phyloP scores from a whole-genome alignment of 2,888 invertebrate genomes.

The Drosophila fulvimacula region DNA sequence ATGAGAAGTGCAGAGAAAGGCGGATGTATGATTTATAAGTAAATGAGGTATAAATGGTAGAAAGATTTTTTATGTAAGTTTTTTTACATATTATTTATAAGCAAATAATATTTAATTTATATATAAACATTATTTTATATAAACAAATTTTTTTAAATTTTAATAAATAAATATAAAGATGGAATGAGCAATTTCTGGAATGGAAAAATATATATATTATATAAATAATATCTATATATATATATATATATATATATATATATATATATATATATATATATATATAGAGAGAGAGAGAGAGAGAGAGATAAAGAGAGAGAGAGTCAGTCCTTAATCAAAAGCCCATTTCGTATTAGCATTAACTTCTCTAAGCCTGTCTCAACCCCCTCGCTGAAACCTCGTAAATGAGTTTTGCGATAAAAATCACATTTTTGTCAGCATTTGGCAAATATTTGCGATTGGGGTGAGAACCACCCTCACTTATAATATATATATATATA shows the following conservation, averaged over 20 bases:
- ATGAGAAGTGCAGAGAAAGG: background rate
- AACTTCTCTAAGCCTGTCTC: background rate
- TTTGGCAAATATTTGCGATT: conserved; percentile 14
- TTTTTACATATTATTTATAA: too few species aligned
- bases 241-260: background rate
- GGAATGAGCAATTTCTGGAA: too few species aligned
- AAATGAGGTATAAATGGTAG: too few species aligned
- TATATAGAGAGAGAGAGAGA: too few species aligned
- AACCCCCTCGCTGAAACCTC: background rate
- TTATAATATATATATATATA: background rate
- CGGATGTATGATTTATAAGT: too few species aligned
- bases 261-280: background rate
- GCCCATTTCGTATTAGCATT: background rate
- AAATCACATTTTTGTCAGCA: conserved; percentile 44
- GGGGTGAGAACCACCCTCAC: conserved; percentile 22
- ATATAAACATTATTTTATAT: too few species aligned
- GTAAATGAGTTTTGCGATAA: conserved; percentile 42
- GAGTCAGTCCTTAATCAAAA: background rate
- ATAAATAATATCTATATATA: too few species aligned
- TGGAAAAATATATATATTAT: too few species aligned
- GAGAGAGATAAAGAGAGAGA: too few species aligned
- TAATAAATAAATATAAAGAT: background rate
- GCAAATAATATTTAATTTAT: too few species aligned
- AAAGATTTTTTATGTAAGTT: too few species aligned
- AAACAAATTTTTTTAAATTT: too few species aligned